A percentile compares a stretch with the other conserved stretches of the same genome.
phyloP scores from a whole-genome alignment of 2,797 vertebrate genomes.

The Percopsis omiscomaycus region DNA sequence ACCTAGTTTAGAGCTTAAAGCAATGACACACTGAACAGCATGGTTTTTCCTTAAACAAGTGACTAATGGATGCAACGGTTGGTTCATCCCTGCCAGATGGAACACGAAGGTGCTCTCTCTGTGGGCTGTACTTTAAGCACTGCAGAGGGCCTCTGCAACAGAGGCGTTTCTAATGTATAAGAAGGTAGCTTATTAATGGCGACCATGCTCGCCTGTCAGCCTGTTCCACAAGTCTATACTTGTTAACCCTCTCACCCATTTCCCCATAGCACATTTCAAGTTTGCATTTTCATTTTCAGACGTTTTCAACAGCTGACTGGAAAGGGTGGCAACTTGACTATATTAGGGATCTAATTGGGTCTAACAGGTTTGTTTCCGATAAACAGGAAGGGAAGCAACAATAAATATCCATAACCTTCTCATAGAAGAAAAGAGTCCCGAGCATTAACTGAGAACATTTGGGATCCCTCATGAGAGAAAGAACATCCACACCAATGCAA shows the following conservation, averaged over 20 bases:
- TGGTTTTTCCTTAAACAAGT: neutral
- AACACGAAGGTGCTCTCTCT: slow-evolving; percentile 22
- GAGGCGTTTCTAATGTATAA: slow-evolving; percentile 57
- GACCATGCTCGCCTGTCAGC: slow-evolving; percentile 42
- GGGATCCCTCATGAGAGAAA: slow-evolving; percentile 26
- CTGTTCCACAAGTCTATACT: too few relatives aligned
- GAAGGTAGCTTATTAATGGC: slow-evolving; percentile 30
- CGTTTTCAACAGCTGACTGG: neutral
- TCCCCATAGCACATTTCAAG: slow-evolving; percentile 7
- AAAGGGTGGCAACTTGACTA: neutral
- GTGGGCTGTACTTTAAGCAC: slow-evolving; percentile 35
- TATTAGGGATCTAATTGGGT: slow-evolving; percentile 8
- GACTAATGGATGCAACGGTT: slow-evolving; percentile 2
- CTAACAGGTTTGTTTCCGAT: slow-evolving; percentile 24
- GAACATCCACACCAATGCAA: slow-evolving; percentile 46
- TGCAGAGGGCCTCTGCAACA: slow-evolving; percentile 46
- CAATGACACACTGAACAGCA: neutral
- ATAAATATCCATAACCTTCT: slow-evolving; percentile 33
- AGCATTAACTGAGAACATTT: slow-evolving; percentile 20
- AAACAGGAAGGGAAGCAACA: slow-evolving; percentile 14
- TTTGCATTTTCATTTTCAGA: slow-evolving; percentile 36
- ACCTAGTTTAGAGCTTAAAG: neutral
- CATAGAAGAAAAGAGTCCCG: slow-evolving; percentile 13
- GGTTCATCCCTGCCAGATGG: slow-evolving; percentile 6
- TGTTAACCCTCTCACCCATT: slow-evolving; percentile 10